Base-by-base conservation (phyloP, 2,113 vertebrate genomes). In the Nicator chloris region DNA sequence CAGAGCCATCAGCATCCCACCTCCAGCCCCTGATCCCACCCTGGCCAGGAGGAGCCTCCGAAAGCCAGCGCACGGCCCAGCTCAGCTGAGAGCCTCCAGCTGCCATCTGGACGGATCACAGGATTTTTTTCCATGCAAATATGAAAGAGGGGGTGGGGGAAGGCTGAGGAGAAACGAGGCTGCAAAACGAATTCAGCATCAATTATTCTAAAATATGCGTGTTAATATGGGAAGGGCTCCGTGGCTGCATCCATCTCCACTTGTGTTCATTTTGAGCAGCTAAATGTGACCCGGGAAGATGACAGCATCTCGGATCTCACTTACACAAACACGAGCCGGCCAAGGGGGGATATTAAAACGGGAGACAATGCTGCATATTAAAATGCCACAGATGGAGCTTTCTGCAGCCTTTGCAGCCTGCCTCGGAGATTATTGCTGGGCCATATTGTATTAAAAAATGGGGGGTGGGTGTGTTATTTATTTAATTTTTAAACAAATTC, bases 401-500 rank as follows among this genome's bases (percentile, higher is more conserved):
- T 87, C 95, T 72, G 94, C 95, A 26, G 69, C 71, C 61, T 44
- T 77, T 30, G 81, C 95, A 60, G 77, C 88, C 95, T 69, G 76
- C 96, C 93, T 95, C 23, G 2, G 94, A 90, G 94, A 93, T 86
- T 81, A 82, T 60, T 83, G 92, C 87, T 53, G 85, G 95, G 94
- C 97, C 97, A 88, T 81, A 95, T 60, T 95, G 95, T 96, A 94
- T 95, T 94, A 92, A 93, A 93, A 94, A 84, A 68, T 23, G 30
- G 90, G 94, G 91, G 88, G 88, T 90, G 75, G 92, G 82, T 90
- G 92, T 77, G 83, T 96, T 97, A 95, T 96, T 96, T 96, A 96
- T 97, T 97, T 96, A 95, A 92, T 97, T 97, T 96, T 96, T 95
- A 97, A 95, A 95, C 68, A 50, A 81, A 92, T 91, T 82, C 95